These are phyloP conservation scores for Hippocampus barbouri DNA, from an alignment of 2,113 vertebrate species.

Conservation along the genomic window DNA sequence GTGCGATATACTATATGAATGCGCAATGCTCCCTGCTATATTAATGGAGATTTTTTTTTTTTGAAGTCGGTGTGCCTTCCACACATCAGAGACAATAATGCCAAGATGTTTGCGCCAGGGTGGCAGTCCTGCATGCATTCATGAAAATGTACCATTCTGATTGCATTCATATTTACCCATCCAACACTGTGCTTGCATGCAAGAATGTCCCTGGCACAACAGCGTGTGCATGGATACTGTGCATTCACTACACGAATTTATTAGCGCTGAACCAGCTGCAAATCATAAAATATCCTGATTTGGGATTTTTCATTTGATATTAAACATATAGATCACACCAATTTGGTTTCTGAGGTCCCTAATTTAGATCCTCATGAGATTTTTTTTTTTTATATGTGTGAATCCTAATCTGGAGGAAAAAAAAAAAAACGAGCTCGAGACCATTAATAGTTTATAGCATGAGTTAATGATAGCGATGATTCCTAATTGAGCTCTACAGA, in stretches of 20 bases:
- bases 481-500: constrained; percentile 59
- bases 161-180: background rate
- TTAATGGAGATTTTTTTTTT: constrained; percentile 19
- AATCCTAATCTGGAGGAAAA: constrained; percentile 41
- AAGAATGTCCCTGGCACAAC: no score
- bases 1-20: background rate
- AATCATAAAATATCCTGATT: constrained; percentile 54
- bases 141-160: constrained; percentile 7
- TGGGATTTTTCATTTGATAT: constrained; percentile 27
- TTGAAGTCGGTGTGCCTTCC: constrained; percentile 32
- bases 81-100: constrained; percentile 27
- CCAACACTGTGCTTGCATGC: background rate
- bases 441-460: constrained; percentile 69
- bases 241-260: background rate
- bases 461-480: constrained; percentile 65
- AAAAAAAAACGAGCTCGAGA: constrained; percentile 51
- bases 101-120: background rate
- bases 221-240: background rate
- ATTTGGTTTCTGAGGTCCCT: constrained; percentile 50
- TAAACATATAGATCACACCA: constrained; percentile 28
- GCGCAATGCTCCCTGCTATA: background rate
- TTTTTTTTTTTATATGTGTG: constrained; percentile 52
- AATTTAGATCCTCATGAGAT: constrained; percentile 62
- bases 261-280: background rate
- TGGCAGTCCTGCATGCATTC: background rate